Base-by-base conservation (phyloP, 2,888 invertebrate species). In the Tachystola acroxantha region DNA sequence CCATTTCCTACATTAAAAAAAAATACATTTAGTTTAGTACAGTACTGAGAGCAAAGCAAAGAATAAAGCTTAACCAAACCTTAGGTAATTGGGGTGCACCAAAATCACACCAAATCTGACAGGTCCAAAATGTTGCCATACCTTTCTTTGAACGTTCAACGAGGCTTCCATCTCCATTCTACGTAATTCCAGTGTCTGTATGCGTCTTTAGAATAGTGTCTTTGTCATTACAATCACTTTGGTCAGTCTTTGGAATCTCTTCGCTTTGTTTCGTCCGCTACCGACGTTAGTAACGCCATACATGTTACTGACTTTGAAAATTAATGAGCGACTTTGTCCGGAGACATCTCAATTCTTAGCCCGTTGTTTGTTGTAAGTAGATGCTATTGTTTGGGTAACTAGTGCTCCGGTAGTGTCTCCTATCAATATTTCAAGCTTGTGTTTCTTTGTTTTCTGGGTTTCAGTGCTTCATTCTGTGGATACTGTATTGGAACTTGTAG, bases 321-420 rank as follows among this genome's bases (percentile, higher is more conserved):
- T 80, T 80, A 81, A 81, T 77, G 78, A 79, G 73, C 54, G 40
- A 55, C 70, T 66, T 69, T 75, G 69, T 66, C 33, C 42, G 34
- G 33, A 57, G 56, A 71, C 65, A 57, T 68, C 74, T 78, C 67
- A 72, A 73, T 76, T 53, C 62, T 51, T 42, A 45, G 43, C 32
- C 50, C 7, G 50, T 62, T 64, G 61, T 65, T 58, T 58, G 54
- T 65, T 61, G 55, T 68, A 57, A 54, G 59, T 53, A 48, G 38
- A 43, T 43, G 20, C 35, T 40, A 48, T 60, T 68, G 63, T 63
- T 42, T 46, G 38, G 35, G 40, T 36, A 44, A 48, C 52, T 57
- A 48, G 46, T 43, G 47, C 48, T 50, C 46, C 50, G 41, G 40
- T 45, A 48, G 51, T 52, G 51, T 50, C 46, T 55, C 48, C 47